Conservation (phyloP, 2,797 vertebrate species). For the Oreortyx pictus region DNA sequence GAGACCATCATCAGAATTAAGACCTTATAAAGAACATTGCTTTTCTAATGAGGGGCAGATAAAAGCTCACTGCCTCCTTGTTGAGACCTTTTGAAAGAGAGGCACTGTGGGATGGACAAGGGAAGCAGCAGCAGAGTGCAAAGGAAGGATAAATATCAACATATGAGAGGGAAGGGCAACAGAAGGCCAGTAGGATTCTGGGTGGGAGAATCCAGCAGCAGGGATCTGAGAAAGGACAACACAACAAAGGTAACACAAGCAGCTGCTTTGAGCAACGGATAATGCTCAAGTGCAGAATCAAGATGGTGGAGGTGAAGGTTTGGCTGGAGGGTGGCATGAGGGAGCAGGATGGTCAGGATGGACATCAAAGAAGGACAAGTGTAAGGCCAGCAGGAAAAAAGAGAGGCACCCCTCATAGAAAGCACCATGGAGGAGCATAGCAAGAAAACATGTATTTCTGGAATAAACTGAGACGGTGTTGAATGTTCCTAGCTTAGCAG, state of each 20-base stretch:
- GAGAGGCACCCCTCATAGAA: neutral
- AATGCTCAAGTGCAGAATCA: neutral
- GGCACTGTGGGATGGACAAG: neutral
- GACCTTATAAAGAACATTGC: neutral
- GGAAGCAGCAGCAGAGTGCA: neutral
- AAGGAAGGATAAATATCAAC: neutral
- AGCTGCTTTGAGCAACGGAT: neutral
- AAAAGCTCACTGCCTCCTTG: conserved; percentile 1
- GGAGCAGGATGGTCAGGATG: neutral
- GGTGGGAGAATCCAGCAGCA: neutral
- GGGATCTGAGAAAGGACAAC: neutral
- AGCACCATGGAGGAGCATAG: accelerated
- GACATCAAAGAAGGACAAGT: neutral
- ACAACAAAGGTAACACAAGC: accelerated
- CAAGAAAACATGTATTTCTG: neutral
- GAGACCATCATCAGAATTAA: neutral
- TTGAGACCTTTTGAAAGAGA: neutral
- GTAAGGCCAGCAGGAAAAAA: neutral
- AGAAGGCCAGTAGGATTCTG: neutral
- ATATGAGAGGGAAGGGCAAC: neutral
- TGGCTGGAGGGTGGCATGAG: neutral
- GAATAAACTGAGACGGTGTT: neutral
- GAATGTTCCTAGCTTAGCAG: neutral
- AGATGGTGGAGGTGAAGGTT: neutral
- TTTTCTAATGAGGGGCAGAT: neutral